phyloP scores from a whole-genome alignment of 53 echinoderm and acorn worm species.

The Paracentrotus lividus region DNA sequence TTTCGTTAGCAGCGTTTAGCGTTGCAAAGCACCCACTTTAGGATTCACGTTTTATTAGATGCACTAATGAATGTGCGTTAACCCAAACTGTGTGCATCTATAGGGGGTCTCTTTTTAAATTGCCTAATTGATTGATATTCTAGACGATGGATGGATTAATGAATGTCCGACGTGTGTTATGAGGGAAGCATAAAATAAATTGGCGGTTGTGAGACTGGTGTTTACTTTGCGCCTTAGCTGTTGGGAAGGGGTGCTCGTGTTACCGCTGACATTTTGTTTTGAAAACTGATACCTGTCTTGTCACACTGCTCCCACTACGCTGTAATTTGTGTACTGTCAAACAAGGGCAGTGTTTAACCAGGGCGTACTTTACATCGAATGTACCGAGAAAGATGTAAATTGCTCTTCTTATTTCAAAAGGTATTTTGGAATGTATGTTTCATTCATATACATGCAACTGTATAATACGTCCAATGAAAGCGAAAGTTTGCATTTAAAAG shows the following conservation, averaged over 20 bases:
- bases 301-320: neutral
- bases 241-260: constrained; percentile 51
- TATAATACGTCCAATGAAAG: too few relatives aligned
- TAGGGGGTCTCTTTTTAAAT: constrained; percentile 17
- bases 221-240: constrained; percentile 52
- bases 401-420: too few relatives aligned
- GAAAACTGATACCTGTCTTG: constrained; percentile 42
- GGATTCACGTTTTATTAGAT: neutral
- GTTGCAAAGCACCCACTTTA: neutral
- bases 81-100: neutral
- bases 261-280: constrained; percentile 54
- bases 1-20: neutral
- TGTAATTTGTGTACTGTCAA: constrained; percentile 18
- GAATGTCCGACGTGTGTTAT: constrained; percentile 2
- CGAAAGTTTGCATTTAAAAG: too few relatives aligned
- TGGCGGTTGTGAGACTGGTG: constrained; percentile 48
- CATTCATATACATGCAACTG: too few relatives aligned
- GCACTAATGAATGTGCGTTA: neutral
- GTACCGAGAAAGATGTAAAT: neutral
- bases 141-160: neutral
- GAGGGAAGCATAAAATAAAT: constrained; percentile 15
- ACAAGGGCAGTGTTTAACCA: neutral
- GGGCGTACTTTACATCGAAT: neutral
- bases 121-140: constrained; percentile 47
- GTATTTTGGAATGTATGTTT: too few relatives aligned